These are phyloP conservation scores for Cladopsammia gracilis DNA, from an alignment of 64 coral and sea anemone genomes.

Conservation along the genomic window DNA sequence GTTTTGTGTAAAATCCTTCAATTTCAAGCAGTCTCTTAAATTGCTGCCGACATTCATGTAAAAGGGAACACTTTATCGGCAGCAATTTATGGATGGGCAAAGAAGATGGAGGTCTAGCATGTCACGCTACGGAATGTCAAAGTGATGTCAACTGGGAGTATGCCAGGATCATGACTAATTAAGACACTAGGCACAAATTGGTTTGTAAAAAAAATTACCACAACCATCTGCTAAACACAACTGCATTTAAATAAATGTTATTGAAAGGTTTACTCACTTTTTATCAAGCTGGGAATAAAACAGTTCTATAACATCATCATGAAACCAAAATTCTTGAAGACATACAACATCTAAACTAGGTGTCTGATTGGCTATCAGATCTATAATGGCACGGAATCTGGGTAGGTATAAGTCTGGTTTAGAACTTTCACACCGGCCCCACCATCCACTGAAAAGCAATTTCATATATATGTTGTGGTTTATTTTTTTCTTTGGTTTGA, in stretches of 20 bases:
- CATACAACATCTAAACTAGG: slow-evolving; percentile 59
- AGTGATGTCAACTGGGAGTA: too few species aligned
- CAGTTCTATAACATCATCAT: slow-evolving; percentile 71
- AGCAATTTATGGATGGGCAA: too few species aligned
- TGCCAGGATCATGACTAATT: too few species aligned
- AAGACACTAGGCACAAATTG: too few species aligned
- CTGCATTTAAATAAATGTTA: background rate
- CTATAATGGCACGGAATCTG: slow-evolving; percentile 56
- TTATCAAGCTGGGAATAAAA: slow-evolving; percentile 74
- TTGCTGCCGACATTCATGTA: too few species aligned
- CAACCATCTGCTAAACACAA: background rate
- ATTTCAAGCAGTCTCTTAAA: too few species aligned
- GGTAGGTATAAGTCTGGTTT: slow-evolving; percentile 62
- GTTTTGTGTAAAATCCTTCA: too few species aligned
- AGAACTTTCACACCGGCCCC: slow-evolving; percentile 63
- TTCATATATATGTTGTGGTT: background rate
- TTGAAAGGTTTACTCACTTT: slow-evolving; percentile 41
- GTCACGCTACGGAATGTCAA: too few species aligned
- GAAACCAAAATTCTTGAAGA: slow-evolving; percentile 90
- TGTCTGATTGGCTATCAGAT: slow-evolving; percentile 56
- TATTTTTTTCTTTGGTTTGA: too few species aligned
- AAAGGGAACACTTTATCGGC: too few species aligned
- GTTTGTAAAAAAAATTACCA: too few species aligned
- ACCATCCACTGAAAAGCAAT: slow-evolving; percentile 70
- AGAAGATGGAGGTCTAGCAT: too few species aligned